Conservation (phyloP, 2,113 vertebrate genomes). For the Brienomyrus brachyistius region DNA sequence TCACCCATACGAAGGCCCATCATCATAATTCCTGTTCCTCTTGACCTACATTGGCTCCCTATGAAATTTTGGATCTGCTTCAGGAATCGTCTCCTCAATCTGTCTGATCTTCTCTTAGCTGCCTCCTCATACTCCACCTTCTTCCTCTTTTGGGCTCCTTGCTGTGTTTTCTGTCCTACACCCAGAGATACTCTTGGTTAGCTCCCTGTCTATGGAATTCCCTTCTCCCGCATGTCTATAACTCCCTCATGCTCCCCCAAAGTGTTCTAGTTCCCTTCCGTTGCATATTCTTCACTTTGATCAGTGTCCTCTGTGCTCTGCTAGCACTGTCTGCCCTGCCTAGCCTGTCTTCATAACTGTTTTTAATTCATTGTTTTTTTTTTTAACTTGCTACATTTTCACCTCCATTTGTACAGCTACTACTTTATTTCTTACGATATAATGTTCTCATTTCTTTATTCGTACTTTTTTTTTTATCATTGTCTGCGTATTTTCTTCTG, state of each 20-base stretch:
- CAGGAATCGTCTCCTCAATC: background rate
- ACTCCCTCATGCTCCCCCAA: background rate
- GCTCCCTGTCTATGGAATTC: background rate
- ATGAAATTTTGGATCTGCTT: background rate
- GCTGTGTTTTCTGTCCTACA: background rate
- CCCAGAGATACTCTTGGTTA: background rate
- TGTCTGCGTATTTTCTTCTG: background rate
- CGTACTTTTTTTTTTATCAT: background rate
- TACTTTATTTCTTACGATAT: background rate
- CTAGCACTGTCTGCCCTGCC: background rate
- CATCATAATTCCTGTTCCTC: background rate
- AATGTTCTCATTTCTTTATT: background rate
- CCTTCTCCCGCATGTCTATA: background rate
- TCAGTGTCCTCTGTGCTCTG: background rate
- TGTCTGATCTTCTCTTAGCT: background rate
- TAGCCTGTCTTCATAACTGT: background rate
- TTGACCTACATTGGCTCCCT: background rate
- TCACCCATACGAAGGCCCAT: background rate
- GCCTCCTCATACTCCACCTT: background rate
- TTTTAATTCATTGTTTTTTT: background rate
- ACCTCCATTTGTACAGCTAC: background rate
- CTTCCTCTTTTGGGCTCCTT: background rate
- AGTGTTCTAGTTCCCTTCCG: no score
- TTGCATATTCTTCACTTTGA: background rate
- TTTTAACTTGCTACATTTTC: background rate